These are phyloP conservation scores for Aphidius gifuensis DNA, from an alignment of 1,140 invertebrate species.

Conservation along the genomic window DNA sequence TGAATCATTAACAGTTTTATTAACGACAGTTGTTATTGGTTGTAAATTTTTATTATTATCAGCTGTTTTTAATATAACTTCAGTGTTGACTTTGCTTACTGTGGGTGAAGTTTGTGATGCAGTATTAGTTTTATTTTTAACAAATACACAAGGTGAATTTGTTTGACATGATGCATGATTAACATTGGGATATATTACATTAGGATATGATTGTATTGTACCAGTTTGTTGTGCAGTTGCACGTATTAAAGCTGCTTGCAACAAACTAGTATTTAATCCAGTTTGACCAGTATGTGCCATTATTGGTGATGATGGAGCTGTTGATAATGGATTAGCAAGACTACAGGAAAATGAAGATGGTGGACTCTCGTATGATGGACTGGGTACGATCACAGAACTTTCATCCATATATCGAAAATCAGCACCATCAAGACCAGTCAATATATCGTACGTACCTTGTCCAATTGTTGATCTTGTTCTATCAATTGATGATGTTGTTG, in stretches of 20 bases:
- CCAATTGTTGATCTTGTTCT: slow-evolving; percentile 57
- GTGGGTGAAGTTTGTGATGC: slow-evolving; percentile 52
- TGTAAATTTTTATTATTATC: slow-evolving; percentile 42
- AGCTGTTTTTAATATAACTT: slow-evolving; percentile 62
- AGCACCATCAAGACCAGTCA: slow-evolving; percentile 74
- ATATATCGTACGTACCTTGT: slow-evolving; percentile 68
- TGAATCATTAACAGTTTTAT: slow-evolving; percentile 42
- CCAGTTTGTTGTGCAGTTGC: slow-evolving; percentile 59
- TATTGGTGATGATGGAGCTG: slow-evolving; percentile 59
- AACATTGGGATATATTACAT: slow-evolving; percentile 27
- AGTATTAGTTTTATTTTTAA: slow-evolving; percentile 53
- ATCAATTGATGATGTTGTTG: slow-evolving; percentile 57
- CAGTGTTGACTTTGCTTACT: slow-evolving; percentile 68
- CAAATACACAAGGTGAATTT: slow-evolving; percentile 51
- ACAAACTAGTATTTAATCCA: slow-evolving; percentile 58
- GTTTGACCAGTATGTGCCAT: slow-evolving; percentile 47
- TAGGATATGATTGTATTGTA: slow-evolving; percentile 43
- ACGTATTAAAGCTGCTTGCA: slow-evolving; percentile 68
- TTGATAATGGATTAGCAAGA: slow-evolving; percentile 50
- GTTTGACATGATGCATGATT: slow-evolving; percentile 51
- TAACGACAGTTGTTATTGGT: slow-evolving; percentile 52
- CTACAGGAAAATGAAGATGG: slow-evolving; percentile 64
- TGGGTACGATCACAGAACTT: slow-evolving; percentile 77
- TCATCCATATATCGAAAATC: slow-evolving; percentile 88
- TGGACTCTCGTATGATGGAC: slow-evolving; percentile 71